phyloP scores from a whole-genome alignment of 1,140 invertebrate genomes.

The Anoplophora glabripennis region DNA sequence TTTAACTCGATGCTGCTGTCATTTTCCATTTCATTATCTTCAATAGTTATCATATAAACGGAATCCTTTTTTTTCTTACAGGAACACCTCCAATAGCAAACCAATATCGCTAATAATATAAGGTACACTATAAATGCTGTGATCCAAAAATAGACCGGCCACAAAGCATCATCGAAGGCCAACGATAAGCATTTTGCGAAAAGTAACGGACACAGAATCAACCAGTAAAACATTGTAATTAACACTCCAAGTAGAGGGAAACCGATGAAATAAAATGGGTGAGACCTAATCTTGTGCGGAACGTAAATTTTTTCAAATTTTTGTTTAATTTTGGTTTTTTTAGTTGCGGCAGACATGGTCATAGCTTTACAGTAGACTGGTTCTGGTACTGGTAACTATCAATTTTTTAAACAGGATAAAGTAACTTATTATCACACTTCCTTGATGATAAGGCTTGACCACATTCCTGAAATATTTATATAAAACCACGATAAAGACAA shows the following conservation, averaged over 20 bases:
- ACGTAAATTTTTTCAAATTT: constrained; percentile 6
- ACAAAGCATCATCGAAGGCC: constrained; percentile 6
- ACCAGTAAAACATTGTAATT: constrained; percentile 49
- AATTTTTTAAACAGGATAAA: background rate
- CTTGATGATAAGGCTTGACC: no score
- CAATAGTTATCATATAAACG: background rate
- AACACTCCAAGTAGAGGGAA: constrained; percentile 33
- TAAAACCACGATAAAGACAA: no score
- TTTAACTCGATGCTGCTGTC: no score
- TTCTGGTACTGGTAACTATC: no score
- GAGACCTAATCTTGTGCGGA: constrained; percentile 27
- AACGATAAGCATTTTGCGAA: constrained; percentile 20
- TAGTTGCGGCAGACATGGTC: no score
- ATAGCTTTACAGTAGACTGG: no score
- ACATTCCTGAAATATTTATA: no score
- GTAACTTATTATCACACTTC: background rate
- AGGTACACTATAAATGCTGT: constrained; percentile 45
- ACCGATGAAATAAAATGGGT: constrained; percentile 32
- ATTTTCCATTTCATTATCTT: no score
- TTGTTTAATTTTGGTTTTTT: no score
- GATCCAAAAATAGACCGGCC: constrained; percentile 40
- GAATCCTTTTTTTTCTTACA: constrained; percentile 2
- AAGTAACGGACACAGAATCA: constrained; percentile 45
- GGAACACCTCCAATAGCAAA: constrained; percentile 37
- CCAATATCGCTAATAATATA: constrained; percentile 35